Evolutionary conservation across 2,797 vertebrate species (phyloP), one percentile per base, ranked within the genome.

Genomic region (Prionace glauca): DNA sequence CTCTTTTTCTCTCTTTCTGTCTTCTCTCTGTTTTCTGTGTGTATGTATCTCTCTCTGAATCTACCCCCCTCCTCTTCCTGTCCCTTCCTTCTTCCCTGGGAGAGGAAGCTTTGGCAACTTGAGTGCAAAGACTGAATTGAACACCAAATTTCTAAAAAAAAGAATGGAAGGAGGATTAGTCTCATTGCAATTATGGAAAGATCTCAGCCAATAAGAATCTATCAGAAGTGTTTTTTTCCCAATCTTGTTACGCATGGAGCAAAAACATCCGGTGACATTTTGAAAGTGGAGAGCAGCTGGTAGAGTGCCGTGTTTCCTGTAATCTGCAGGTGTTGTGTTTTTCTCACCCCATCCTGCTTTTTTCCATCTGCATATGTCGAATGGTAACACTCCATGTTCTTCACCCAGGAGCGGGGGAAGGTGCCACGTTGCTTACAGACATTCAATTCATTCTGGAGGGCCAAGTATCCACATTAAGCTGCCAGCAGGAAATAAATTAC

Each of bases 181-280:
- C 14, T 74, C 16, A 2, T 84, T 8, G 65, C 22, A 69, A 92
- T 84, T 84, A 22, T 84, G 41, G 24, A 69, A 92, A 62, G 87
- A 16, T n/a, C 60, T 16, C 56, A 32, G 62, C 65, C 65, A 92
- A 69, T 69, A n/a, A 69, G n/a, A 92, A 45, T 92, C 93, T 71
- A 50, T 14, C 41, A 74, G 1, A 74, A 74, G 26, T 65, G 26
- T 95, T 95, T 74, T 45, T 77, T 32, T 95, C 71, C 71, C 93
- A 32, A 74, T 95, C 45, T 26, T 95, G 45, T 77, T 60, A 72
- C 71, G 3, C 50, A 60, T 77, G 93, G 93, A 95, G 50, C 93
- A 45, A 50, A 74, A n/a, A 72, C 45, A 95, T 95, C 71, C 93
- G 93, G 45, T 95, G 93, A 77, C 93, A 95, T 95, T 95, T 95